Evolutionary conservation across 2,888 invertebrate genomes (phyloP), one percentile per base, ranked within the genome.

Genomic region (Andrena haemorrhoa): DNA sequence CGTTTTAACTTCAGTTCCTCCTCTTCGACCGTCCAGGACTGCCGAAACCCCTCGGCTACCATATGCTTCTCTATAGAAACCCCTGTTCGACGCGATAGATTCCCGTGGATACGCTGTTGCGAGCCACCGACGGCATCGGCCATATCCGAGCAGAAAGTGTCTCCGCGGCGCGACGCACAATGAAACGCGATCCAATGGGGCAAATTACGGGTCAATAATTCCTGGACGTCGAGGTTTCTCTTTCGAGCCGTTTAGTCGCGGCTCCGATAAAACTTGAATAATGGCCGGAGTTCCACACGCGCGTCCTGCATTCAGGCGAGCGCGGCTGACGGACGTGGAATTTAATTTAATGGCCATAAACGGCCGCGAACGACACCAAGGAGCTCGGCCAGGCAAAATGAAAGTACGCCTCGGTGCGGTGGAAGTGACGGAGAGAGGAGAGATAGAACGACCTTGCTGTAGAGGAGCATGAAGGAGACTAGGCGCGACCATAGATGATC

Each of bases 311-410:
- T 84, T 87, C 74, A 72, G 75, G 74, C 69, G 64, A 68, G 33
- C 56, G 26, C 70, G 78, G 41, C 71, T 78, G 88, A 83, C 86
- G 78, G 83, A 86, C 83, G 84, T 86, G 88, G 89, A 89, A 89
- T 89, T 89, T 85, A 85, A 89, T 89, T 89, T 88, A 88, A 89
- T 86, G 73, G 88, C 88, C 84, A 80, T 89, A 89, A 88, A 88
- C 89, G 88, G 87, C 74, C 79, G 82, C 82, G 65, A 84, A 71
- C 86, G 80, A 85, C 80, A 76, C 71, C 68, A 75, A 41, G 56
- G 23, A 23, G 56, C 56, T 56, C 75, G 61, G 66, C 71, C 63
- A 60, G 69, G 73, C 75, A 72, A 89, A 89, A 89, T 89, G 89
- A 89, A 89, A 89, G 89, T 89, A 65, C 53, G 16, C 61, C 58